Evolutionary conservation across 2,888 invertebrate genomes (phyloP), one percentile per base, ranked within the genome.

Genomic region (Sarcophaga subvicina): DNA sequence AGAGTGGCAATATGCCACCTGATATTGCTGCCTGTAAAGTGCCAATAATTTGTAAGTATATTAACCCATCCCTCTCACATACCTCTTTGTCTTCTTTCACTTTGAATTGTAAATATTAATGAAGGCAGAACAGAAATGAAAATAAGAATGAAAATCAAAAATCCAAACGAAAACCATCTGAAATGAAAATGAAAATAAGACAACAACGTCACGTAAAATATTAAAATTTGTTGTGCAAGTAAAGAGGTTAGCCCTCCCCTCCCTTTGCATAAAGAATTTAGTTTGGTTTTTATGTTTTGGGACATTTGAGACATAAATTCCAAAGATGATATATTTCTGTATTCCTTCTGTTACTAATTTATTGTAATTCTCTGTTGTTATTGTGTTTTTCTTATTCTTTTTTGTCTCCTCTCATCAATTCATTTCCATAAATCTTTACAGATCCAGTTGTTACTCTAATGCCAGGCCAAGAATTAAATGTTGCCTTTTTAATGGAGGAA

Each of bases 401-500:
- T 66, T 82, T n/a, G 22, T 5, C 10, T 62, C 71, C 1, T 37
- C 37, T 37, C 37, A 37, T 54, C 60, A 60, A 62, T 83, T 49
- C 70, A 73, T 71, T 72, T 72, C 12, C 72, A 77, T 62, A 37
- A 70, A 79, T 62, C n/a, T 25, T 82, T 79, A 47, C 90, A 96
- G 96, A 96, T 94, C 96, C 96, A 71, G 92, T 95, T 90, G 95
- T 95, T 90, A 95, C 95, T 85, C 89, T 94, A 89, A 91, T 93
- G 89, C 94, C 94, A 25, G 94, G 93, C 87, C 92, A 93, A 87
- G 98, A 98, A 94, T 97, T 98, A 87, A 98, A 98, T 93, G 98
- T 99, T 84, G 98, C 98, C 79, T 96, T 98, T 93, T 98, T 99
- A 93, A 99, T 99, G 91, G 98, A 98, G 92, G 98, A 98, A 91